These are phyloP conservation scores for Melanaphis sacchari DNA, from an alignment of 1,140 invertebrate species.

Conservation along the genomic window DNA sequence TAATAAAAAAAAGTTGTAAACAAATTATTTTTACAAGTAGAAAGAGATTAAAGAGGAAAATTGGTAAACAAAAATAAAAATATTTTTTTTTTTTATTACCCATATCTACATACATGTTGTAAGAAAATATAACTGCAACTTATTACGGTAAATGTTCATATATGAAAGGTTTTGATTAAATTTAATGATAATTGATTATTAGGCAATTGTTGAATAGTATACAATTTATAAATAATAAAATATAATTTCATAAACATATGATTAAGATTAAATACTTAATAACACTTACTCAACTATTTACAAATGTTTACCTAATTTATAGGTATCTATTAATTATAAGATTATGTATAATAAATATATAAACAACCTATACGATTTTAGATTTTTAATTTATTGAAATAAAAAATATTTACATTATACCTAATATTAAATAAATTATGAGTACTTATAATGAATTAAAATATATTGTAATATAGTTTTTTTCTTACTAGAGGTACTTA, in stretches of 20 bases:
- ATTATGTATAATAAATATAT: background rate
- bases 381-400: background rate
- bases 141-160: background rate
- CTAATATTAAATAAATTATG: background rate
- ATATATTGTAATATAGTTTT: background rate
- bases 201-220: background rate
- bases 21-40: background rate
- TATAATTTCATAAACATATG: background rate
- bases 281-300: background rate
- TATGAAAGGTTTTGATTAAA: background rate
- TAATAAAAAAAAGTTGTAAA: background rate
- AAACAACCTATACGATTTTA: background rate
- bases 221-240: background rate
- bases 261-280: background rate
- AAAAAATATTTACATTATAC: background rate
- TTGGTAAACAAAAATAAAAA: background rate
- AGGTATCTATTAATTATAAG: too few relatives aligned
- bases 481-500: background rate
- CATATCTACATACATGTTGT: background rate
- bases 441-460: background rate
- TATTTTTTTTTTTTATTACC: background rate
- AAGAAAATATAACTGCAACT: background rate
- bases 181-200: background rate
- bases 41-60: background rate
- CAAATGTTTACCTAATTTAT: background rate